Percentiles rank a stretch among this genome's conserved stretches.
Evolutionary conservation across 2,888 invertebrate species (phyloP).

Genomic region (Drosophila neonasuta): DNA sequence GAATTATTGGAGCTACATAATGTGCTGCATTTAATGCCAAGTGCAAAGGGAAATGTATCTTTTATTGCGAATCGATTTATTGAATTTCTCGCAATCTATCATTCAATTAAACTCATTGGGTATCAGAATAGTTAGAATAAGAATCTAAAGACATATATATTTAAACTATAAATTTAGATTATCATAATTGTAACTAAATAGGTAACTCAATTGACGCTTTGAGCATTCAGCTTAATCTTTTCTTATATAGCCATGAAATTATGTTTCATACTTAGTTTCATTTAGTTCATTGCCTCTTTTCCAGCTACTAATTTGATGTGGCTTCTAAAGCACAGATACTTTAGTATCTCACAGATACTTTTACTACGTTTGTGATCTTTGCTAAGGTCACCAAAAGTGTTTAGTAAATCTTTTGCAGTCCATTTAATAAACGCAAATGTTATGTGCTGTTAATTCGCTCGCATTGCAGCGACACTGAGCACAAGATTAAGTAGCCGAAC

Average conservation of each 20-base stretch:
- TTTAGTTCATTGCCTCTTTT: background rate
- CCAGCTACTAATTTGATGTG: background rate
- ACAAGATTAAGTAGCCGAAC: slow-evolving; percentile 34
- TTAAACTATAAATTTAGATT: too few relatives aligned
- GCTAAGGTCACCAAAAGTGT: background rate
- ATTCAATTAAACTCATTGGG: too few relatives aligned
- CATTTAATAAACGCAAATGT: background rate
- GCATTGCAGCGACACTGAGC: slow-evolving; percentile 7
- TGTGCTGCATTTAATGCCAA: too few relatives aligned
- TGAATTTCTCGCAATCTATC: accelerated
- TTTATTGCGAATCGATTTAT: too few relatives aligned
- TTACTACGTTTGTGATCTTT: background rate
- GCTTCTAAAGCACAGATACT: background rate
- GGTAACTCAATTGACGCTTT: too few relatives aligned
- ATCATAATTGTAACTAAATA: too few relatives aligned
- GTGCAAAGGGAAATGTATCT: too few relatives aligned
- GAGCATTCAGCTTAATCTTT: too few relatives aligned
- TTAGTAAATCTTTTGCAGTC: background rate
- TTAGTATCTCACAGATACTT: background rate
- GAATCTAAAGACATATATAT: too few relatives aligned
- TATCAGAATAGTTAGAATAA: too few relatives aligned
- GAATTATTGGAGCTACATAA: too few relatives aligned
- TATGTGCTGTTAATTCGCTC: slow-evolving; percentile 2
- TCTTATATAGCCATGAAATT: too few relatives aligned
- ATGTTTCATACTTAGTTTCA: background rate